Percentiles rank a stretch among this genome's conserved stretches.
These are phyloP conservation scores for Sinhomidia bicolor DNA, from an alignment of 2,888 invertebrate genomes.

Conservation along the genomic window DNA sequence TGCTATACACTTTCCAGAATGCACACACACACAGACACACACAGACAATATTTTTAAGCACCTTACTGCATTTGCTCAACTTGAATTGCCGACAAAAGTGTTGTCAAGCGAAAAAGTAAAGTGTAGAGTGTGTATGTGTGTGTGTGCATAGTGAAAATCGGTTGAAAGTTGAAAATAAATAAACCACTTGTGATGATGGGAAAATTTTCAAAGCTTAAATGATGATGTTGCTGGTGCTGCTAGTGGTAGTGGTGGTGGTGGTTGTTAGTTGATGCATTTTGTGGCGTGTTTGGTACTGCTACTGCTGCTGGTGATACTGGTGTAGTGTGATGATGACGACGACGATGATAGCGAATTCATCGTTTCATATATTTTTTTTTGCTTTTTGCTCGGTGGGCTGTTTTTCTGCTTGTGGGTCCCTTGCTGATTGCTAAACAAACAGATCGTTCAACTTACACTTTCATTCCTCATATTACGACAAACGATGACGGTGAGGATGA, in stretches of 20 bases:
- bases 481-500: too few species aligned
- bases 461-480: slow-evolving; percentile 5
- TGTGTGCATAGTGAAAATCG: neutral
- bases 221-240: too few species aligned
- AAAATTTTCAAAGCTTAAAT: neutral
- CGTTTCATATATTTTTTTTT: too few species aligned
- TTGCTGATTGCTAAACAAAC: slow-evolving; percentile 59
- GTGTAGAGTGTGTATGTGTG: too few species aligned
- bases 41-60: too few species aligned
- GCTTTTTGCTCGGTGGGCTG: slow-evolving; percentile 16
- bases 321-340: neutral
- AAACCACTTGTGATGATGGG: slow-evolving; percentile 29
- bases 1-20: slow-evolving; percentile 4
- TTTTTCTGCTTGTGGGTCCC: slow-evolving; percentile 43
- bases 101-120: too few species aligned
- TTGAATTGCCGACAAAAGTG: neutral
- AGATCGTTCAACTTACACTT: slow-evolving; percentile 43
- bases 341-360: neutral
- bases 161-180: neutral
- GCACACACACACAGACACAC: too few species aligned
- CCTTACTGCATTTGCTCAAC: neutral
- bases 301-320: too few species aligned
- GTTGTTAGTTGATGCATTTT: neutral
- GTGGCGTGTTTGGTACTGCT: too few species aligned
- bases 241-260: neutral